Conservation (phyloP, 2,113 vertebrate genomes). For the Perca flavescens region DNA sequence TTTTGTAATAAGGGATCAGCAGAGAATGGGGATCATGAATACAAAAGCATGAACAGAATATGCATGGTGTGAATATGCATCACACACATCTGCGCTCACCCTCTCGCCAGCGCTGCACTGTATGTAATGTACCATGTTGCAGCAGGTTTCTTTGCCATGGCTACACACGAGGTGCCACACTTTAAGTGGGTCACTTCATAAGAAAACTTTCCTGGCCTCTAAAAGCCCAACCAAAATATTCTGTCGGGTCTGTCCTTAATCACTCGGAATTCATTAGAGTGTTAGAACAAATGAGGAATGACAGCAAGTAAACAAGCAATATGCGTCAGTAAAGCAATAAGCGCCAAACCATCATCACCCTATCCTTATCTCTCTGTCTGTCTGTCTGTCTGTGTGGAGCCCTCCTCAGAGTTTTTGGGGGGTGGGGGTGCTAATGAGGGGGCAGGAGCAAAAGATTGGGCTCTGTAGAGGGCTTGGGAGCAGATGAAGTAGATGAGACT, state of each 20-base stretch:
- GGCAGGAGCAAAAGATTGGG: slow-evolving; percentile 11
- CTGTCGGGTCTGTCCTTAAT: slow-evolving; percentile 55
- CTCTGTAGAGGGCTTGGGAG: slow-evolving; percentile 37
- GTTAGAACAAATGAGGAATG: slow-evolving; percentile 50
- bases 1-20: slow-evolving; percentile 67
- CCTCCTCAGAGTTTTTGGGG: slow-evolving; percentile 11
- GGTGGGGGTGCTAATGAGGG: slow-evolving; percentile 39
- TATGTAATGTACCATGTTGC: slow-evolving; percentile 31
- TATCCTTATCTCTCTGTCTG: slow-evolving; percentile 24
- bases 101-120: slow-evolving; percentile 13
- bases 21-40: slow-evolving; percentile 68
- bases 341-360: slow-evolving; percentile 25
- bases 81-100: slow-evolving; percentile 59
- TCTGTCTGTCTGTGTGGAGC: slow-evolving; percentile 6
- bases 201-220: slow-evolving; percentile 50
- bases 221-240: slow-evolving; percentile 48
- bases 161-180: slow-evolving; percentile 29
- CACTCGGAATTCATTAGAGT: slow-evolving; percentile 56
- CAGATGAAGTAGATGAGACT: slow-evolving; percentile 31
- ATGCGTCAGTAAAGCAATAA: slow-evolving; percentile 77
- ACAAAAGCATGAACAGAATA: slow-evolving; percentile 73
- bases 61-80: slow-evolving; percentile 68
- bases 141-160: slow-evolving; percentile 35
- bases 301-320: slow-evolving; percentile 77
- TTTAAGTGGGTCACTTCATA: slow-evolving; percentile 65